Evolutionary conservation across 2,113 vertebrate species (phyloP).

Genomic region (Etheostoma spectabile): DNA sequence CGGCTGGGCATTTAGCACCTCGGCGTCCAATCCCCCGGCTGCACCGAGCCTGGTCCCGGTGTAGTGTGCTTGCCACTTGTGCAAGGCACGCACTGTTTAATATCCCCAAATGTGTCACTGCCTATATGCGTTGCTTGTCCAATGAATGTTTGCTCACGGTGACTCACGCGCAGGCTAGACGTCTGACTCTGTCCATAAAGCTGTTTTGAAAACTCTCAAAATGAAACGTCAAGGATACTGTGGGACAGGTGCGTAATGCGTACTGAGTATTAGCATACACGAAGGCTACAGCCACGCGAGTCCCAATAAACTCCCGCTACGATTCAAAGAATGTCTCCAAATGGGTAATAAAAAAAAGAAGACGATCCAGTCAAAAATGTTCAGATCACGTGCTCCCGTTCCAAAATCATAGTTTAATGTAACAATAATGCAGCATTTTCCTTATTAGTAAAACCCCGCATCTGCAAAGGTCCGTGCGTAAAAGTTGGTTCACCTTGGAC

Average conservation of each 20-base stretch:
- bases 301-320: neutral
- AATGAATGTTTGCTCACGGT: slow-evolving; percentile 60
- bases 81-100: slow-evolving; percentile 43
- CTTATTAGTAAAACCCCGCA: slow-evolving; percentile 2
- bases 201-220: slow-evolving; percentile 40
- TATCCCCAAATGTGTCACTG: slow-evolving; percentile 64
- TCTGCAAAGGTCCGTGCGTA: slow-evolving; percentile 68
- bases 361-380: neutral
- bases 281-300: neutral
- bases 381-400: neutral
- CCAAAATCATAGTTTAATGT: neutral
- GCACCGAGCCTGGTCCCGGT: slow-evolving; percentile 61
- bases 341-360: neutral
- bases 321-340: slow-evolving; percentile 16
- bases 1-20: slow-evolving; percentile 80
- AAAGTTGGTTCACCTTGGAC: slow-evolving; percentile 60
- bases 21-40: slow-evolving; percentile 67
- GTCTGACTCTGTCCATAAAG: slow-evolving; percentile 49
- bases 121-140: slow-evolving; percentile 34
- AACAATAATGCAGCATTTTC: neutral
- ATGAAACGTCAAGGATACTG: slow-evolving; percentile 35
- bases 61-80: slow-evolving; percentile 33
- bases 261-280: neutral
- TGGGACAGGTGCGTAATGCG: slow-evolving; percentile 56
- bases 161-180: slow-evolving; percentile 74